A percentile compares a stretch with the other conserved stretches of the same genome.
phyloP scores from a whole-genome alignment of 2,888 invertebrate genomes.

The Eupelmus urozonus region DNA sequence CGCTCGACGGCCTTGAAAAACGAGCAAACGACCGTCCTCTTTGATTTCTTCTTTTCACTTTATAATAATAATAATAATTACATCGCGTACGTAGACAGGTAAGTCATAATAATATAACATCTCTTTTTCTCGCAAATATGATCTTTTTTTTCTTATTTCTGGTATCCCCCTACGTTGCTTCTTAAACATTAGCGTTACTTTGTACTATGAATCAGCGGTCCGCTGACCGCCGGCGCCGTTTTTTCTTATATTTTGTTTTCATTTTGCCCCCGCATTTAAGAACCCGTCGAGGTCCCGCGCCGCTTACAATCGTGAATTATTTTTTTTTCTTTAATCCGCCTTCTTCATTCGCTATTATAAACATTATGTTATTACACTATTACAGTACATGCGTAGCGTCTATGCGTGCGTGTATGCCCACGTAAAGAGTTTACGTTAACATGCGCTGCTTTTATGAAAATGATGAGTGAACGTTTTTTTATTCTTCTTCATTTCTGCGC shows the following conservation, averaged over 20 bases:
- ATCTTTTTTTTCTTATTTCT: slow-evolving; percentile 56
- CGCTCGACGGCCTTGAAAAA: slow-evolving; percentile 57
- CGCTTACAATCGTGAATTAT: slow-evolving; percentile 40
- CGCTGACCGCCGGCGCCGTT: slow-evolving; percentile 56
- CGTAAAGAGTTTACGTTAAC: slow-evolving; percentile 52
- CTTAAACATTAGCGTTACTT: slow-evolving; percentile 74
- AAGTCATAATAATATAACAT: slow-evolving; percentile 67
- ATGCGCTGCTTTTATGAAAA: slow-evolving; percentile 54
- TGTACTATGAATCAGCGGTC: slow-evolving; percentile 75
- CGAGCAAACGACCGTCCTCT: slow-evolving; percentile 59
- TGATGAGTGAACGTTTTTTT: slow-evolving; percentile 48
- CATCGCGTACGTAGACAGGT: slow-evolving; percentile 60
- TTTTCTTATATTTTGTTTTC: slow-evolving; percentile 54
- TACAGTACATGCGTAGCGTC: slow-evolving; percentile 56
- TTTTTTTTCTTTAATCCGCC: slow-evolving; percentile 24
- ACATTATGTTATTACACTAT: slow-evolving; percentile 59
- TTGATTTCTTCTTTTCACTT: slow-evolving; percentile 27
- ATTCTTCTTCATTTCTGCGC: slow-evolving; percentile 18
- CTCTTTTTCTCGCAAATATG: slow-evolving; percentile 59
- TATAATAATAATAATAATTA: slow-evolving; percentile 52
- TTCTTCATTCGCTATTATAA: slow-evolving; percentile 57
- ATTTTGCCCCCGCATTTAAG: slow-evolving; percentile 48
- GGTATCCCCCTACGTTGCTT: slow-evolving; percentile 57
- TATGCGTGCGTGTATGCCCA: slow-evolving; percentile 17
- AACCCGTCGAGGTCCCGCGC: slow-evolving; percentile 52